Evolutionary conservation across 2,888 invertebrate genomes (phyloP), one percentile per base, ranked within the genome.

Genomic region (Cerastoderma edule): DNA sequence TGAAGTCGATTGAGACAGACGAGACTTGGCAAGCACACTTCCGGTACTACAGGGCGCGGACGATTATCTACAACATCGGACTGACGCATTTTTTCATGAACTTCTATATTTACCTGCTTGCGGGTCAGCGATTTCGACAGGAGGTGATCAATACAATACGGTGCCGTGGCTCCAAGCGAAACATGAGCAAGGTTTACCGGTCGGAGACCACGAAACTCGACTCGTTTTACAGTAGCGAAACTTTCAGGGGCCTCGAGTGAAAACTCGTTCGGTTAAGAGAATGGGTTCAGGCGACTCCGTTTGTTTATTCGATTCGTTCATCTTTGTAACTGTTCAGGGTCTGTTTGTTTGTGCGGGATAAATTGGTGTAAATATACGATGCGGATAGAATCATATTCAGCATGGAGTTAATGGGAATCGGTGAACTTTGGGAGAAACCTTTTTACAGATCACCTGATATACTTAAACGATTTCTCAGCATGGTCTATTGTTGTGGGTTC

Each of bases 41-140:
- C 53, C 80, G 81, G 5, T 92, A 89, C 77, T 80, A 73, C 54
- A 78, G 86, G 16, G 84, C 88, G 5, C 77, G 88, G 48, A 84
- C 86, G 0, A 75, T 90, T 24, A 85, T 91, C 32, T 88, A 90
- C 65, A 88, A 90, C 71, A 83, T 91, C 30, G 91, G 91, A 8
- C 86, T 90, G 68, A 88, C 91, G 0, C 92, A 92, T 77, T 92
- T 91, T 72, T 91, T 91, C 48, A 89, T 89, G 78, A 92, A 92
- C 79, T 90, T 92, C 76, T 89, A 89, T 77, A 91, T 93, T 60
- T 93, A 93, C 72, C 73, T 92, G 4, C 69, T 88, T 35, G 92
- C 92, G 0, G 92, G 93, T 1, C 89, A 89, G 63, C 83, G 89
- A 60, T 93, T 93, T 70, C 83, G 93, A 5, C 83, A 85, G 22